Percentiles rank a stretch among this genome's conserved stretches.
These are phyloP conservation scores for Anguilla rostrata DNA, from an alignment of 2,113 vertebrate genomes.

Conservation along the genomic window DNA sequence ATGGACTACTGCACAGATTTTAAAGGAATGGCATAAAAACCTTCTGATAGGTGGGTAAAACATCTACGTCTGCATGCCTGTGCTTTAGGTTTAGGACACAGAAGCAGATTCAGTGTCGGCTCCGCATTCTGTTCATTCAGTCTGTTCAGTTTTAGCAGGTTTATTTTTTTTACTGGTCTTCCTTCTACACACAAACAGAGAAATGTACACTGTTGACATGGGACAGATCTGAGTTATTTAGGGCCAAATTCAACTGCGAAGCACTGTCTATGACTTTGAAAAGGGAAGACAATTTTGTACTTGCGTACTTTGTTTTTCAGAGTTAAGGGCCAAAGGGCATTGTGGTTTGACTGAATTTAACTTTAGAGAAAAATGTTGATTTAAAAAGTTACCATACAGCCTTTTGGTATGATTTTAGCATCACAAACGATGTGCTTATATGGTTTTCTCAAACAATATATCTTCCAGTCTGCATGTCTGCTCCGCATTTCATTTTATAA, in stretches of 20 bases:
- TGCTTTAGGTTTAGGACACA: not conserved
- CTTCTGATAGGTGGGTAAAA: not conserved
- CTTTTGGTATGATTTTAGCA: too few species aligned
- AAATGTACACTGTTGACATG: conserved; percentile 24
- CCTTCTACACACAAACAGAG: not conserved
- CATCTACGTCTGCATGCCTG: not conserved
- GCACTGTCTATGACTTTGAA: not conserved
- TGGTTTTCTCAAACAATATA: conserved; percentile 30
- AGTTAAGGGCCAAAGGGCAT: not conserved
- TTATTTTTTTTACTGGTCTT: conserved; percentile 10
- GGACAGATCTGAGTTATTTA: conserved; percentile 1
- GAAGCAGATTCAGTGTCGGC: not conserved
- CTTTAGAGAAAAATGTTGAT: not conserved
- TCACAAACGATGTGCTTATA: not conserved
- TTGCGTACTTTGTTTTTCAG: not conserved
- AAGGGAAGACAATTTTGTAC: not conserved
- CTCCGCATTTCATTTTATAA: conserved; percentile 60
- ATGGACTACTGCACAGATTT: not conserved
- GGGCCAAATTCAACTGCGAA: not conserved
- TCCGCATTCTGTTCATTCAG: too few species aligned
- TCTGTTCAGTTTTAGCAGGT: not conserved
- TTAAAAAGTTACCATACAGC: too few species aligned
- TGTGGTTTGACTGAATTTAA: not conserved
- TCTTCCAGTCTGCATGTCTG: conserved; percentile 57
- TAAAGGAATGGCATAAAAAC: not conserved